Conservation (phyloP, 1,140 invertebrate species). For the Batillaria attramentaria region DNA sequence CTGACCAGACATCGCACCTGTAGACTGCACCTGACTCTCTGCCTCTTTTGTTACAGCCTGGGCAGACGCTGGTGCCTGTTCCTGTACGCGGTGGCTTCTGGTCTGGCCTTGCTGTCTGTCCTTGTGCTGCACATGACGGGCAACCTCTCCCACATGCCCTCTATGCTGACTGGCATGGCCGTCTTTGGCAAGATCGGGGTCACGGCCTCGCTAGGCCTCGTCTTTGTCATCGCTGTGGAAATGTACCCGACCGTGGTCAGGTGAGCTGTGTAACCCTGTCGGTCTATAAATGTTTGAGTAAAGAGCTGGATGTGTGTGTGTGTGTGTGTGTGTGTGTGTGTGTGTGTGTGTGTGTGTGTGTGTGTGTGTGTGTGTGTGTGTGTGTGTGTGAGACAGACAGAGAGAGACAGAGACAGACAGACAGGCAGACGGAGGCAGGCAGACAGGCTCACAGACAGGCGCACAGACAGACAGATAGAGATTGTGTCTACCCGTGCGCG, state of each 20-base stretch:
- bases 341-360: not conserved
- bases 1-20: too few species aligned
- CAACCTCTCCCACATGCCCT: conserved; percentile 51
- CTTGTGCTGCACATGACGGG: conserved; percentile 62
- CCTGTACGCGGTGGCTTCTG: conserved; percentile 61
- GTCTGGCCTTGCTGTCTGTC: conserved; percentile 58
- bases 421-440: too few species aligned
- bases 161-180: conserved; percentile 56
- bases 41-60: conserved; percentile 49
- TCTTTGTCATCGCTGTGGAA: conserved; percentile 57
- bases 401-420: not conserved
- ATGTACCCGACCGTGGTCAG: conserved; percentile 56
- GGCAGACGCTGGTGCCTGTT: conserved; percentile 66
- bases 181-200: conserved; percentile 65
- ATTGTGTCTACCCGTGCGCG: too few species aligned
- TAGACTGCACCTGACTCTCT: too few species aligned
- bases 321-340: not conserved
- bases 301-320: too few species aligned
- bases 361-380: too few species aligned
- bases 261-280: not conserved
- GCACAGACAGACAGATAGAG: too few species aligned
- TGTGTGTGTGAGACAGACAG: too few species aligned
- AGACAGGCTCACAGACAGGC: too few species aligned
- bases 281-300: not conserved
- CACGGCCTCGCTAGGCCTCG: conserved; percentile 54